These are phyloP conservation scores for Polyergus mexicanus DNA, from an alignment of 1,140 invertebrate genomes.

Conservation along the genomic window DNA sequence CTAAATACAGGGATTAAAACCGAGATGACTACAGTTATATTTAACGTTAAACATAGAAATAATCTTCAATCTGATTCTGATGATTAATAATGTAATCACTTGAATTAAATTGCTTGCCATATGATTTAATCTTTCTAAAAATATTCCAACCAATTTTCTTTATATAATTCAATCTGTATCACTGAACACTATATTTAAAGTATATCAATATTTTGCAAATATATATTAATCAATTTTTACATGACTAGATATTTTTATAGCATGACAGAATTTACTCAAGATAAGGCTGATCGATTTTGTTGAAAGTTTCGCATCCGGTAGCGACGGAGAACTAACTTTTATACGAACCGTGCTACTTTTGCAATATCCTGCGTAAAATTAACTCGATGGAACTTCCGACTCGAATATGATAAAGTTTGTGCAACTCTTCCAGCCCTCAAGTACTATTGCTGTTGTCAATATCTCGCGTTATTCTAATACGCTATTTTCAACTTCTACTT, in stretches of 20 bases:
- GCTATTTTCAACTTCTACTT: conserved; percentile 13
- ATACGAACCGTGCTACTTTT: conserved; percentile 29
- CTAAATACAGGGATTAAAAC: background rate
- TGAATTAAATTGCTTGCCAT: background rate
- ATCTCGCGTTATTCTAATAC: background rate
- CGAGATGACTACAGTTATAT: background rate
- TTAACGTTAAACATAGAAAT: conserved; percentile 24
- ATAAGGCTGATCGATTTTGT: conserved; percentile 7
- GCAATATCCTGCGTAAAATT: conserved; percentile 36
- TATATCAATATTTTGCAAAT: background rate
- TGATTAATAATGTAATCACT: conserved; percentile 17
- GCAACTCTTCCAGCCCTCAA: conserved; percentile 7
- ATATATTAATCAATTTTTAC: background rate
- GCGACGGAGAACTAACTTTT: conserved; percentile 6
- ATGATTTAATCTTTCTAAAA: background rate
- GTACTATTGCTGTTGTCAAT: conserved; percentile 17
- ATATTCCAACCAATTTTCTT: background rate
- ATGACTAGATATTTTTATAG: background rate
- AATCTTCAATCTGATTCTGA: conserved; percentile 16
- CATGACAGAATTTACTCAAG: background rate
- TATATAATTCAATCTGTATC: background rate
- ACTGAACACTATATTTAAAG: background rate
- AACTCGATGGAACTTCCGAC: conserved; percentile 24
- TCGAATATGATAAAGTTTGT: conserved; percentile 1
- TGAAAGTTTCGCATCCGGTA: conserved; percentile 19